Conservation (phyloP, 2,113 vertebrate species). For the Gyps fulvus region DNA sequence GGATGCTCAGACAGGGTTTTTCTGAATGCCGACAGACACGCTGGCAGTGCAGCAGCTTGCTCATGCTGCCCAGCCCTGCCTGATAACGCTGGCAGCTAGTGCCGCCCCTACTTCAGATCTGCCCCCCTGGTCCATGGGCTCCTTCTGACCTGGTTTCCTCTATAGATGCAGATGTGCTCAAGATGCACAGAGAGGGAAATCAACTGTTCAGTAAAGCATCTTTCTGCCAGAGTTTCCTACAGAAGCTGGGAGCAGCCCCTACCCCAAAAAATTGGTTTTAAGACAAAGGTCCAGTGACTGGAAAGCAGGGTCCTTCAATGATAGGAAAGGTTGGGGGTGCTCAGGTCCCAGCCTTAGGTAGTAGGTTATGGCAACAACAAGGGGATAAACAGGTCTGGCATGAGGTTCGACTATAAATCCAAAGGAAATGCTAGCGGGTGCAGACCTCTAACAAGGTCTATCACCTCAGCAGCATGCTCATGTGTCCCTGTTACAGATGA, state of each 20-base stretch:
- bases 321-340: not conserved
- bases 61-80: not conserved
- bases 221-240: not conserved
- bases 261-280: fast-evolving
- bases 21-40: not conserved
- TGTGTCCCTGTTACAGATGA: not conserved
- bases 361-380: not conserved
- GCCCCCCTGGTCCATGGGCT: not conserved
- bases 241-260: not conserved
- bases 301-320: not conserved
- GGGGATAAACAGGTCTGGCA: not conserved
- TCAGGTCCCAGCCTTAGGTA: not conserved
- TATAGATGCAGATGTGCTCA: not conserved
- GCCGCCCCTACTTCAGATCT: not conserved
- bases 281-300: not conserved
- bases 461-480: fast-evolving
- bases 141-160: not conserved
- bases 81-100: not conserved
- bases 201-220: not conserved
- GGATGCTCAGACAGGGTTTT: not conserved
- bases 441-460: not conserved
- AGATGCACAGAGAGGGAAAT: not conserved
- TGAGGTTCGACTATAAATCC: not conserved
- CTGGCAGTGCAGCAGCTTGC: not conserved
- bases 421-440: not conserved